A percentile compares a stretch with the other conserved stretches of the same genome.
phyloP scores from a whole-genome alignment of 2,113 vertebrate species.

The Macquaria australasica region DNA sequence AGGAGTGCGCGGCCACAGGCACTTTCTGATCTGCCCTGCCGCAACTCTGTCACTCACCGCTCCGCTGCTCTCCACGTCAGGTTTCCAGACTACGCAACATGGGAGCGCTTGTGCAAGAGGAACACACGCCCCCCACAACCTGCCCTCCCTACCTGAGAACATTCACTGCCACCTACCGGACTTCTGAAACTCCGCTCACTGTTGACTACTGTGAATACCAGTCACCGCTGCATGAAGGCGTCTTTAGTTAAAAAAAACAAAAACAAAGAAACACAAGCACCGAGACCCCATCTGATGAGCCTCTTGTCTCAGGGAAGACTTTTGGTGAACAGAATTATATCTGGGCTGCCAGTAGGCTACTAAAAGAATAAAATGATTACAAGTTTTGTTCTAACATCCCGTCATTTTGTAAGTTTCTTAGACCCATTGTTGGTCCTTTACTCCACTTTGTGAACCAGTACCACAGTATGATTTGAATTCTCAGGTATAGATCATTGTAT shows the following conservation, averaged over 20 bases:
- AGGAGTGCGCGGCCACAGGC: constrained; percentile 57
- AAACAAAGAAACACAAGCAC: no score
- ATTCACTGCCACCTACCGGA: constrained; percentile 85
- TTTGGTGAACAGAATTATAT: neutral
- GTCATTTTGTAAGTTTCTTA: neutral
- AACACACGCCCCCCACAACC: constrained; percentile 69
- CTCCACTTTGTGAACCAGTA: neutral
- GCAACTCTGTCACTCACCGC: constrained; percentile 71
- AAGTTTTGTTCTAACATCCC: neutral
- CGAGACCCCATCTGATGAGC: neutral
- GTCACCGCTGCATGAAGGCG: neutral
- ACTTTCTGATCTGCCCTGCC: constrained; percentile 67
- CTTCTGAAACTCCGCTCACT: constrained; percentile 20
- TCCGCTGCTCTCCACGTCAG: constrained; percentile 63
- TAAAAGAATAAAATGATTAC: neutral
- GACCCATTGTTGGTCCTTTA: neutral
- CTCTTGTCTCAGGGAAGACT: neutral
- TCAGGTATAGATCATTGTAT: neutral
- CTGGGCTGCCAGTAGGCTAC: neutral
- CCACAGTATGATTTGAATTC: neutral
- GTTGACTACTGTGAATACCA: neutral
- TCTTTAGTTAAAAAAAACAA: neutral
- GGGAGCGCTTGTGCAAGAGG: constrained; percentile 74
- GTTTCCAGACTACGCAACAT: constrained; percentile 81
- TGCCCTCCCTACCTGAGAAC: constrained; percentile 77